phyloP scores from a whole-genome alignment of 2,888 invertebrate species.

The Noctua janthina region DNA sequence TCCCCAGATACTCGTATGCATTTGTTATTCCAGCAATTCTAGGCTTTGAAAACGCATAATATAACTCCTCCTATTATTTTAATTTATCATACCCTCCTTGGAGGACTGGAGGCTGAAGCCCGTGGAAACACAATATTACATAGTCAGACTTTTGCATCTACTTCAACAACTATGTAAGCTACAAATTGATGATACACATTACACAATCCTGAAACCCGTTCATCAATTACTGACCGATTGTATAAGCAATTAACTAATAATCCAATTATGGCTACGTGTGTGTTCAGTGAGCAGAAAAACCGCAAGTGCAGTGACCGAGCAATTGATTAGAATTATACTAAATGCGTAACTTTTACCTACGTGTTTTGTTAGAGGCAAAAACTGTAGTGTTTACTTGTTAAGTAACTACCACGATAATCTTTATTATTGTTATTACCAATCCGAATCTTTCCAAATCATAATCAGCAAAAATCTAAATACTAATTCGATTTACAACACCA shows the following conservation, averaged over 20 bases:
- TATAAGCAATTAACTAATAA: constrained; percentile 62
- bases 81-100: not conserved
- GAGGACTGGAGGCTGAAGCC: not conserved
- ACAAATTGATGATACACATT: constrained; percentile 52
- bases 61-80: not conserved
- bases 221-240: constrained; percentile 49
- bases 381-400: constrained; percentile 6
- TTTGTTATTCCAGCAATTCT: not conserved
- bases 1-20: not conserved
- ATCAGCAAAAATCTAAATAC: not conserved
- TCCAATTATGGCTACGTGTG: constrained; percentile 48
- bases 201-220: constrained; percentile 51
- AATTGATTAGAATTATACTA: constrained; percentile 35
- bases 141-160: not conserved
- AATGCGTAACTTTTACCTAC: constrained; percentile 38
- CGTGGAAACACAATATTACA: not conserved
- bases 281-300: constrained; percentile 62
- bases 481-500: not conserved
- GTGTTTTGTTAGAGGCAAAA: constrained; percentile 16
- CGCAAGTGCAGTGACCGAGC: constrained; percentile 50
- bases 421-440: not conserved
- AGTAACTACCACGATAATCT: not conserved
- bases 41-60: not conserved
- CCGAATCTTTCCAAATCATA: not conserved
- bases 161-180: constrained; percentile 21